Base-by-base conservation (phyloP, 2,888 invertebrate species). In the Ditula angustiorana region DNA sequence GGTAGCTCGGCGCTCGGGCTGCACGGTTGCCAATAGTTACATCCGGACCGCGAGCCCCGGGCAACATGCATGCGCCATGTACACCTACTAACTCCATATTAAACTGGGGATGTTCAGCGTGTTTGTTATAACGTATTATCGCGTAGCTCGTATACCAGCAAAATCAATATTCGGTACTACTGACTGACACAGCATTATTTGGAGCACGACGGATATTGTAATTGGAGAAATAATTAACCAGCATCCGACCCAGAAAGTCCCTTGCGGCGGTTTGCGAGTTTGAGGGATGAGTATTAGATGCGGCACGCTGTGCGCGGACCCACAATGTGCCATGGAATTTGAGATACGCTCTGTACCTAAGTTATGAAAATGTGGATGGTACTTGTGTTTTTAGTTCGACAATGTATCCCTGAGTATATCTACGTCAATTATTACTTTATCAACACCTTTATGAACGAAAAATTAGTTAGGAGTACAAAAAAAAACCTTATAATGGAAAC, bases 1-100 rank as follows among this genome's bases (percentile, higher is more conserved):
- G 50, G 10, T n/a, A n/a, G n/a, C n/a, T n/a, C n/a, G n/a, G n/a
- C n/a, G 8, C 11, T 35, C 33, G 13, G 30, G 49, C 50, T 57
- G 70, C 70, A 70, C 73, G 68, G 80, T 81, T 81, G 77, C 79
- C 80, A 77, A 76, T 79, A 78, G 81, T 76, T 75, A 81, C 81
- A 80, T 80, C 80, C 79, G 79, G 77, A 71, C 58, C 41, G 35
- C 69, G 71, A 71, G 69, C 73, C 70, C 71, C 73, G 74, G 71
- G 70, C 71, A 71, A 72, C 69, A 71, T 67, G 67, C 69, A 71
- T 71, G 67, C 66, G 64, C 62, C n/a, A 19, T 59, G 67, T 72
- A 71, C 71, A 71, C 66, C 68, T 72, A 72, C 57, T 63, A 61
- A 68, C 61, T 69, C 68, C 62, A 35, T 64, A 59, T 64, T 58